Conservation (phyloP, 2,888 invertebrate species). For the Venusia cambrica region DNA sequence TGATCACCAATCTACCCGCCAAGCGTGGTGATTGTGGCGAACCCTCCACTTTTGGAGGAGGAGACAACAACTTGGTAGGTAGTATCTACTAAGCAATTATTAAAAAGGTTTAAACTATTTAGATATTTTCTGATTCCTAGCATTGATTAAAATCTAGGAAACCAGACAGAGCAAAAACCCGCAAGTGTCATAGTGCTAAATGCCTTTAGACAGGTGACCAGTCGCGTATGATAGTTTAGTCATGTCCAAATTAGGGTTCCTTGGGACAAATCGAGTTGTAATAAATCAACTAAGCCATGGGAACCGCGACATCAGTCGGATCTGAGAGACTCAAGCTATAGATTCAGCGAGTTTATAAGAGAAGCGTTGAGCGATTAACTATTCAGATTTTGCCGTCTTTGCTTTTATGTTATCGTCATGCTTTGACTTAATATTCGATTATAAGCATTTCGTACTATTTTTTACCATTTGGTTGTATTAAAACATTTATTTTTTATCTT, state of each 20-base stretch:
- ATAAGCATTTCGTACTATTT: no score
- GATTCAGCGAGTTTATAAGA: slow-evolving; percentile 24
- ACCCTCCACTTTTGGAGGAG: no score
- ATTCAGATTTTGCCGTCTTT: background rate
- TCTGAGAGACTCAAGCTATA: slow-evolving; percentile 34
- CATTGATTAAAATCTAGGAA: slow-evolving; percentile 7
- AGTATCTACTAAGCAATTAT: no score
- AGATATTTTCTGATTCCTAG: no score
- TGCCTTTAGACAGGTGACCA: slow-evolving; percentile 9
- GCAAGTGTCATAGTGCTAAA: background rate
- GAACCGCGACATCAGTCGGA: slow-evolving; percentile 45
- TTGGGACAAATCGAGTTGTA: slow-evolving; percentile 35
- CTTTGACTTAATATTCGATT: no score
- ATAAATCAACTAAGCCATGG: slow-evolving; percentile 42
- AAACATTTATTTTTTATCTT: no score
- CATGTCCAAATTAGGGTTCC: slow-evolving; percentile 44
- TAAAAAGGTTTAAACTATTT: no score
- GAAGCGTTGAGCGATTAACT: slow-evolving; percentile 13
- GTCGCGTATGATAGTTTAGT: slow-evolving; percentile 18
- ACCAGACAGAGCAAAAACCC: background rate
- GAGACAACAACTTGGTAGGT: no score
- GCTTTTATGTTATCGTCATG: no score
- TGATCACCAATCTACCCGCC: no score
- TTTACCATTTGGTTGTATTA: no score
- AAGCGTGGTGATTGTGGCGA: no score